Percentiles rank a stretch among this genome's conserved stretches.
These are phyloP conservation scores for Actinia tenebrosa DNA, from an alignment of 64 coral and sea anemone genomes.

Conservation along the genomic window DNA sequence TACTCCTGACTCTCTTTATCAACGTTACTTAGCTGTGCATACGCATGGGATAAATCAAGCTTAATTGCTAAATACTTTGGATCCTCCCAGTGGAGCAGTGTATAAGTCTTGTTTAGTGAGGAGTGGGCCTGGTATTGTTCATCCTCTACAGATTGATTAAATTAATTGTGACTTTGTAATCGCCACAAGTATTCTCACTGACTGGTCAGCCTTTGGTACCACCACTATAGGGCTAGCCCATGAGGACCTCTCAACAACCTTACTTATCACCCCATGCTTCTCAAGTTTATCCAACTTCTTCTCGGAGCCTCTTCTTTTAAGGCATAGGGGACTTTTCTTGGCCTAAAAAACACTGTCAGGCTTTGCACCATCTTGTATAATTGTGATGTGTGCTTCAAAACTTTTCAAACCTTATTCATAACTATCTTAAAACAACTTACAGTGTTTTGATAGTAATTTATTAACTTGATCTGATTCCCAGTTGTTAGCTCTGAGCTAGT, in stretches of 20 bases:
- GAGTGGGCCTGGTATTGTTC: conserved; percentile 55
- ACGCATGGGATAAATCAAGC: conserved; percentile 47
- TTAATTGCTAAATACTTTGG: conserved; percentile 50
- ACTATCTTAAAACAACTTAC: conserved; percentile 37
- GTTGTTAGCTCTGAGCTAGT: background rate
- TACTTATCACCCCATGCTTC: conserved; percentile 43
- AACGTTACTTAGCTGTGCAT: conserved; percentile 42
- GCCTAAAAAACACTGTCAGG: conserved; percentile 27
- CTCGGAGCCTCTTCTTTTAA: conserved; percentile 53
- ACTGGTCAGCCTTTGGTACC: conserved; percentile 48
- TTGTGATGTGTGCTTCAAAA: conserved; percentile 48
- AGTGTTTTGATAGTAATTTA: conserved; percentile 4
- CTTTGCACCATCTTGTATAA: conserved; percentile 28
- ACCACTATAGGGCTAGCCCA: conserved; percentile 49
- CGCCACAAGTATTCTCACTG: conserved; percentile 47
- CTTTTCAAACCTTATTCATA: conserved; percentile 42
- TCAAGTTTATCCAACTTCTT: conserved; percentile 45
- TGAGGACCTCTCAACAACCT: conserved; percentile 26
- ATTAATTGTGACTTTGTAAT: conserved; percentile 58
- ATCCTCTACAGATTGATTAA: conserved; percentile 45
- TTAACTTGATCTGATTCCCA: conserved; percentile 17
- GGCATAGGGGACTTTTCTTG: conserved; percentile 45
- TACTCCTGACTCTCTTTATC: conserved; percentile 25
- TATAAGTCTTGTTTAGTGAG: conserved; percentile 46
- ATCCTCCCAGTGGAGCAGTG: conserved; percentile 22